A percentile compares a stretch with the other conserved stretches of the same genome.
These are phyloP conservation scores for Agrilus cyanescens DNA, from an alignment of 2,888 invertebrate species.

Conservation along the genomic window DNA sequence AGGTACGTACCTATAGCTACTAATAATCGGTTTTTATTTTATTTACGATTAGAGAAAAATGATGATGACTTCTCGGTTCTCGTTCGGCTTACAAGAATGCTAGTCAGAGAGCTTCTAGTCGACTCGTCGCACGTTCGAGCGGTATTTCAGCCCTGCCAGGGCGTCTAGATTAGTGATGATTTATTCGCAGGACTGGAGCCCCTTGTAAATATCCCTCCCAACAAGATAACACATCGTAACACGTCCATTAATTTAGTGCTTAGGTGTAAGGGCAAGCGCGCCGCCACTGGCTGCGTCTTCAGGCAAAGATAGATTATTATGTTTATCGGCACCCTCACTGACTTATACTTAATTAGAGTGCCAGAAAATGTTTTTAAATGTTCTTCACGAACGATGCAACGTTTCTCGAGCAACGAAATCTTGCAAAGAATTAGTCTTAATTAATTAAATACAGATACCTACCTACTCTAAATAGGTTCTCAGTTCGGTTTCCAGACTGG, in stretches of 20 bases:
- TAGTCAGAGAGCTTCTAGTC: constrained; percentile 6
- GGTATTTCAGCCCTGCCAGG: constrained; percentile 24
- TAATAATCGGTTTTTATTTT: too few relatives aligned
- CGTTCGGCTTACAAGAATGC: too few relatives aligned
- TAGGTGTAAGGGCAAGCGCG: constrained; percentile 20
- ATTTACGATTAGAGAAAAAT: too few relatives aligned
- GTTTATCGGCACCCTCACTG: constrained; percentile 24
- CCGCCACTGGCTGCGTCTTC: constrained; percentile 10
- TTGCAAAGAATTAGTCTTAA: constrained; percentile 26
- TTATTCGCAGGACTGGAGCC: constrained; percentile 32
- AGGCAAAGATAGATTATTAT: constrained; percentile 16
- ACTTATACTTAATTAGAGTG: constrained; percentile 20
- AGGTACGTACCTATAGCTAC: too few relatives aligned
- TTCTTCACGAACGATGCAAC: constrained; percentile 31
- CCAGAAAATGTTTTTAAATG: constrained; percentile 22
- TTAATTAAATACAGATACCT: background rate
- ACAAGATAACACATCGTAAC: constrained; percentile 36
- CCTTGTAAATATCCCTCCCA: constrained; percentile 34
- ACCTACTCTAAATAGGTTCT: background rate
- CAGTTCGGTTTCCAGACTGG: too few relatives aligned
- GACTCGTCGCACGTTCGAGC: constrained; percentile 25
- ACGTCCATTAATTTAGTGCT: constrained; percentile 37
- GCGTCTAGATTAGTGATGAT: constrained; percentile 31
- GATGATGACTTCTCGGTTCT: too few relatives aligned
- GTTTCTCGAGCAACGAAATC: constrained; percentile 39